A percentile compares a stretch with the other conserved stretches of the same genome.
These are phyloP conservation scores for Trachelus tabidus DNA, from an alignment of 2,888 invertebrate species.

Conservation along the genomic window DNA sequence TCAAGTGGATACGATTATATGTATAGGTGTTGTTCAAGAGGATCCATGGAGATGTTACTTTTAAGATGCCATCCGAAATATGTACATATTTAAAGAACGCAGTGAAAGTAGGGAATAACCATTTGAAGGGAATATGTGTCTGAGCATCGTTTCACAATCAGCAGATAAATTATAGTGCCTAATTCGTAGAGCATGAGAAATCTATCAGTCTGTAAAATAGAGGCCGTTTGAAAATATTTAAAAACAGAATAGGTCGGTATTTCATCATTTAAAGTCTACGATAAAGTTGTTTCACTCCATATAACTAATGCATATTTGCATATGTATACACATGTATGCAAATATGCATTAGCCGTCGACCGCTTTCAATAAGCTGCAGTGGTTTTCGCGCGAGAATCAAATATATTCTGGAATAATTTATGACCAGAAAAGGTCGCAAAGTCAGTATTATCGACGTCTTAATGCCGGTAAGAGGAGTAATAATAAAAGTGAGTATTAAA, in stretches of 20 bases:
- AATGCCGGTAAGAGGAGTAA: not conserved
- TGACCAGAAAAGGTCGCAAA: not conserved
- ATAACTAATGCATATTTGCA: not conserved
- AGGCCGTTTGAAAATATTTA: not conserved
- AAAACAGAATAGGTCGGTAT: not conserved
- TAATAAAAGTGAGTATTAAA: not conserved
- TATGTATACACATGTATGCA: not conserved
- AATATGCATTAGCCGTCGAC: not conserved
- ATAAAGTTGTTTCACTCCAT: not conserved
- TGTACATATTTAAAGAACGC: not conserved
- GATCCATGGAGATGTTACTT: not conserved
- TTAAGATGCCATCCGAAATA: not conserved
- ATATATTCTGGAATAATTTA: too few species aligned
- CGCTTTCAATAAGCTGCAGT: not conserved
- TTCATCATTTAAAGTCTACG: not conserved
- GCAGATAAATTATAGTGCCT: not conserved
- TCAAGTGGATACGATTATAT: not conserved
- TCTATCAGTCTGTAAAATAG: not conserved
- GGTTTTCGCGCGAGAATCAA: not conserved
- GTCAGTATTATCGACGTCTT: not conserved
- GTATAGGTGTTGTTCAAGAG: not conserved
- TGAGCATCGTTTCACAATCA: not conserved
- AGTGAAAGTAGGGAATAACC: not conserved
- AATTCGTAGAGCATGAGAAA: not conserved
- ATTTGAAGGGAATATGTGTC: not conserved